These are phyloP conservation scores for Steatocranus sp. DNA, from an alignment of 2,797 vertebrate genomes.

Conservation along the genomic window DNA sequence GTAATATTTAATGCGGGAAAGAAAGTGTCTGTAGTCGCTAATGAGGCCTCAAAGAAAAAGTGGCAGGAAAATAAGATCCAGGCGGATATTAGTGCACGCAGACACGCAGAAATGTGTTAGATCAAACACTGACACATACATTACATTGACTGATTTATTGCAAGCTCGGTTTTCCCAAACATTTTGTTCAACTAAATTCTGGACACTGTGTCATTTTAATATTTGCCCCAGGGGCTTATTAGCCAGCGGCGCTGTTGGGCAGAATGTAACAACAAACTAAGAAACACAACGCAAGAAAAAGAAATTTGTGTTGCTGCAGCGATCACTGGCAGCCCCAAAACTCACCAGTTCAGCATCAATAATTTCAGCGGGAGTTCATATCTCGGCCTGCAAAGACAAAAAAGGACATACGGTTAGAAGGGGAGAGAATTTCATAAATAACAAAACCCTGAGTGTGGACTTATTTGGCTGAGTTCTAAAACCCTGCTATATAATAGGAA, in stretches of 20 bases:
- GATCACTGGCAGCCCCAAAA: conserved; percentile 1
- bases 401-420: conserved; percentile 50
- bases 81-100: background rate
- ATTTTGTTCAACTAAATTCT: background rate
- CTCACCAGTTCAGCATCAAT: conserved; percentile 77
- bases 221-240: conserved; percentile 6
- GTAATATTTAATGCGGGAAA: background rate
- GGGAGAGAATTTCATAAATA: conserved; percentile 48
- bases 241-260: background rate
- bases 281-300: background rate
- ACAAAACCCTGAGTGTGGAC: conserved; percentile 27
- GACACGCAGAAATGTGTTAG: background rate
- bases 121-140: background rate
- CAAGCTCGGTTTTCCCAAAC: background rate
- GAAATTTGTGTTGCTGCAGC: background rate
- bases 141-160: conserved; percentile 21
- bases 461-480: conserved; percentile 56
- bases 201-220: background rate
- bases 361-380: conserved; percentile 62
- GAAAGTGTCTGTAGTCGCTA: conserved; percentile 2
- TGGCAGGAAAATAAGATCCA: background rate
- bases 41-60: background rate
- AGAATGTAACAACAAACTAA: background rate
- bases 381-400: conserved; percentile 70
- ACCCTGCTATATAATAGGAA: background rate